Evolutionary conservation across 2,797 vertebrate species (phyloP).

Genomic region (Coranthus polyacanthus): DNA sequence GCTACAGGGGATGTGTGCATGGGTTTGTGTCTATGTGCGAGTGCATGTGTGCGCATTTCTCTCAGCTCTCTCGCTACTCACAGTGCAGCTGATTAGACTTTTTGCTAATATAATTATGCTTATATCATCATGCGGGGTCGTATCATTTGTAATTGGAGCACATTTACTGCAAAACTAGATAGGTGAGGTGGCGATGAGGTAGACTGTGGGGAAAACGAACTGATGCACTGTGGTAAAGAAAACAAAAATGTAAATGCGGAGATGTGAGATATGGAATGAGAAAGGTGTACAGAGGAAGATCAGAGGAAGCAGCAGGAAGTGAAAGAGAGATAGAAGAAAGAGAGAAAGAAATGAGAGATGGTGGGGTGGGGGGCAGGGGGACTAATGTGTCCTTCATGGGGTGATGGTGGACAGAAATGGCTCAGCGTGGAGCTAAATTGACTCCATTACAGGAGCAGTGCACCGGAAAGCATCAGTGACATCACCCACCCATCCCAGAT

Average conservation of each 20-base stretch:
- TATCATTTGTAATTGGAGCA: constrained; percentile 24
- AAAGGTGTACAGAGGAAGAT: constrained; percentile 30
- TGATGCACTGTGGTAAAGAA: not conserved
- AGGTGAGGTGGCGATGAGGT: constrained; percentile 9
- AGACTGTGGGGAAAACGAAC: constrained; percentile 18
- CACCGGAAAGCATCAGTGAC: constrained; percentile 82
- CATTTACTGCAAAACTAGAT: constrained; percentile 30
- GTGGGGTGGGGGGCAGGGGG: constrained; percentile 31
- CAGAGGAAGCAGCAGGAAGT: constrained; percentile 40
- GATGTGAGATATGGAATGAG: constrained; percentile 16
- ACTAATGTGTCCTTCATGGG: constrained; percentile 82
- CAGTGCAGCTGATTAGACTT: constrained; percentile 35
- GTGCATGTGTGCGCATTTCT: constrained; percentile 17
- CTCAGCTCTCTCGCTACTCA: constrained; percentile 7
- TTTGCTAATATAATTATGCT: constrained; percentile 41
- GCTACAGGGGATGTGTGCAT: constrained; percentile 25
- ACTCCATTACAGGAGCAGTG: constrained; percentile 81
- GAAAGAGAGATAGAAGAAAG: constrained; percentile 29
- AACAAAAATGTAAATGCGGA: constrained; percentile 59
- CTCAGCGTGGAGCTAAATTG: constrained; percentile 80
- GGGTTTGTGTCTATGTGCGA: constrained; percentile 26
- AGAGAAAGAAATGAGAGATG: constrained; percentile 40
- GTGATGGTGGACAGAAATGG: constrained; percentile 76
- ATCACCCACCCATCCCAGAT: constrained; percentile 76
- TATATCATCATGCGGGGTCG: constrained; percentile 19